Conservation (phyloP, 2,113 vertebrate species). For the Petromus typicus region DNA sequence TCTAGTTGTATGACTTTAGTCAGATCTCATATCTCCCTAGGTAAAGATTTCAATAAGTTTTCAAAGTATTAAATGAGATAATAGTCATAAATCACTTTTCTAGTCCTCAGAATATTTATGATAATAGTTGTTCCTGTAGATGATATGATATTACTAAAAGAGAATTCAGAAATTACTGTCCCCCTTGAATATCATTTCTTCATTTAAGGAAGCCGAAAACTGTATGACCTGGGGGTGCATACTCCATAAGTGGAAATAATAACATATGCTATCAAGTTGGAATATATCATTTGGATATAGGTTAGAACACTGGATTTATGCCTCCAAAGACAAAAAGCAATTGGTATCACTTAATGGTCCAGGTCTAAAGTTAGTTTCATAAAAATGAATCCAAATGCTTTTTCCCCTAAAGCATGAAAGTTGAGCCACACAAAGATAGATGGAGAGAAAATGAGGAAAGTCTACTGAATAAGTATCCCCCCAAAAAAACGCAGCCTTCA, state of each 20-base stretch:
- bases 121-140: background rate
- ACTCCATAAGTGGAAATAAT: background rate
- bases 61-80: background rate
- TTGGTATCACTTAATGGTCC: background rate
- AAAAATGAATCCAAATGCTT: slow-evolving; percentile 49
- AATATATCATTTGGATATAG: background rate
- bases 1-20: background rate
- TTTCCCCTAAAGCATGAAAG: background rate
- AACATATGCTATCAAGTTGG: background rate
- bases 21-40: background rate
- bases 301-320: background rate
- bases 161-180: background rate
- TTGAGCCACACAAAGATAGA: background rate
- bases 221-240: background rate
- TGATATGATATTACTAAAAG: slow-evolving; percentile 41
- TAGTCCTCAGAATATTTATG: background rate
- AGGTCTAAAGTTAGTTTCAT: slow-evolving; percentile 8
- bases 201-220: slow-evolving; percentile 3
- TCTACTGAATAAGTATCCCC: background rate
- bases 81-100: background rate
- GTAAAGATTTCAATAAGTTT: background rate
- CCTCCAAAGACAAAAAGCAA: background rate
- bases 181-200: slow-evolving; percentile 27
- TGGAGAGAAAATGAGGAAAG: background rate
- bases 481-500: background rate